Conservation (phyloP, 2,113 vertebrate genomes). For the Syngnathus typhle region DNA sequence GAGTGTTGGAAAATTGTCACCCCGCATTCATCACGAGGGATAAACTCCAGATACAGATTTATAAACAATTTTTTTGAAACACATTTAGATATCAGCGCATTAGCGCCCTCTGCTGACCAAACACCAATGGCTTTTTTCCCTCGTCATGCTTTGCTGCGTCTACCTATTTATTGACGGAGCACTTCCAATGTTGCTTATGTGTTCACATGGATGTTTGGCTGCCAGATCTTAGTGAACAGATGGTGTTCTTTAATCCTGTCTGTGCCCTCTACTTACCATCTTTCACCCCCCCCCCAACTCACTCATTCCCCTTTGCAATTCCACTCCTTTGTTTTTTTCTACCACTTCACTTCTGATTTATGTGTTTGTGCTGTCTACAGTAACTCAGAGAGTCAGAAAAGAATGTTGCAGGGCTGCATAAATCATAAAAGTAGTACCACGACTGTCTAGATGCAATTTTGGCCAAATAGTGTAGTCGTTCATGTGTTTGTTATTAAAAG, state of each 20-base stretch:
- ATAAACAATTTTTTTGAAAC: too few species aligned
- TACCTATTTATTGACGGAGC: neutral
- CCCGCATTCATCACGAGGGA: too few species aligned
- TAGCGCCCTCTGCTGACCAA: too few species aligned
- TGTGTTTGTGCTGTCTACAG: neutral
- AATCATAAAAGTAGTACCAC: neutral
- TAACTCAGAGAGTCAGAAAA: constrained; percentile 37
- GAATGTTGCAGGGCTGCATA: constrained; percentile 18
- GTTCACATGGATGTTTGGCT: constrained; percentile 19
- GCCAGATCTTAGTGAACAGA: constrained; percentile 47
- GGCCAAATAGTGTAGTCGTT: neutral
- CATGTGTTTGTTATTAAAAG: neutral
- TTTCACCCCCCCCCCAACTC: constrained; percentile 2
- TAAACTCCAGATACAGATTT: too few species aligned
- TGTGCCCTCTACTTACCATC: constrained; percentile 37
- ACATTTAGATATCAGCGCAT: too few species aligned
- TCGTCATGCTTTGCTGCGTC: too few species aligned
- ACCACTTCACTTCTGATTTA: neutral
- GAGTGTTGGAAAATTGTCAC: too few species aligned
- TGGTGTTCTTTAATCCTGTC: constrained; percentile 71
- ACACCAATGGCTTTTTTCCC: too few species aligned
- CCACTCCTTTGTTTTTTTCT: constrained; percentile 2
- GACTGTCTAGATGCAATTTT: neutral
- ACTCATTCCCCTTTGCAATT: constrained; percentile 9
- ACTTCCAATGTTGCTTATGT: neutral